These are phyloP conservation scores for Phaethornis superciliosus DNA, from an alignment of 2,113 vertebrate species.

Conservation along the genomic window DNA sequence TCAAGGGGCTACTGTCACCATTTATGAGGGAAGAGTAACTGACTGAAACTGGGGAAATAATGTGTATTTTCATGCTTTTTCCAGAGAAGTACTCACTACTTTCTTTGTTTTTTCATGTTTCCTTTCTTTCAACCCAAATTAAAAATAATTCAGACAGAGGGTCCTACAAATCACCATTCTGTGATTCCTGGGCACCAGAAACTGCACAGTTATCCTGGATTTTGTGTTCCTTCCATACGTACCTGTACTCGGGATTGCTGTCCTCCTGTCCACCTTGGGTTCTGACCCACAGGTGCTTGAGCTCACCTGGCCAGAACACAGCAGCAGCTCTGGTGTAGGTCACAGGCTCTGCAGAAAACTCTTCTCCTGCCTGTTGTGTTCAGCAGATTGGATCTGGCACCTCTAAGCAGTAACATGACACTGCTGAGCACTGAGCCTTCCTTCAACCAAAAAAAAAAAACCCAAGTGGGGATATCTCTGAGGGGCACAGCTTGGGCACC, in stretches of 20 bases:
- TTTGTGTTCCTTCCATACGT: not conserved
- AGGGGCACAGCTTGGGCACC: not conserved
- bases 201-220: not conserved
- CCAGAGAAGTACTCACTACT: not conserved
- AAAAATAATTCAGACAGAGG: not conserved
- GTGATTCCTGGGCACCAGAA: not conserved
- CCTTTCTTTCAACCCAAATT: not conserved
- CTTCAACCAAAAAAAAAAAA: not conserved
- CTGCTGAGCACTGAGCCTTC: fast-evolving
- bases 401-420: fast-evolving
- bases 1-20: not conserved
- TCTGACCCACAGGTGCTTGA: fast-evolving
- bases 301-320: fast-evolving
- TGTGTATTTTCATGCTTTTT: not conserved
- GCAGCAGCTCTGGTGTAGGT: not conserved
- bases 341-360: not conserved
- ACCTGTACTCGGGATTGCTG: not conserved
- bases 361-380: no score
- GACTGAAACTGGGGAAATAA: not conserved
- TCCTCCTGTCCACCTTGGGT: no score
- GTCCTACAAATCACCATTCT: not conserved
- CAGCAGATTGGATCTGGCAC: fast-evolving
- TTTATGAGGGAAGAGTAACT: not conserved
- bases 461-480: not conserved
- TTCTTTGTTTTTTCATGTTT: not conserved